Evolutionary conservation across 2,113 vertebrate genomes (phyloP), one percentile per base, ranked within the genome.

Genomic region (Sisor rabdophorus): DNA sequence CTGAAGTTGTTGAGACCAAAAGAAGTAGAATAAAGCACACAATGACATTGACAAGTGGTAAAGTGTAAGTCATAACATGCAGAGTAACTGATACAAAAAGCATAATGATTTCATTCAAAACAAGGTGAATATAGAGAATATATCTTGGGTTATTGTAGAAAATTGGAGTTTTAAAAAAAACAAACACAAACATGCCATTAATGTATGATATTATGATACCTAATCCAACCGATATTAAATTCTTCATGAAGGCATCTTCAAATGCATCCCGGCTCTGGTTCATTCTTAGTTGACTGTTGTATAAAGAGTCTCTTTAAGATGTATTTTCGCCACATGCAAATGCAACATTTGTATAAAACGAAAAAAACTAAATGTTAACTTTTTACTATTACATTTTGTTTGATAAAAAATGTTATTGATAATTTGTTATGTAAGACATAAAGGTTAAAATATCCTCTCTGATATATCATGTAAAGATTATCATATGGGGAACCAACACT

Each of bases 71-170:
- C 0, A 47, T 11, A 16, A 83, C 48, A 54, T 36, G 50, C 44
- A 74, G 17, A 77, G 17, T 44, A 10, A 73, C 69, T 16, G 70
- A 48, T 32, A 63, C 0, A 19, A 3, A 72, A 2, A 82, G 47
- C 76, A 75, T 72, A 12, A 77, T 71, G 16, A 77, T 80, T 50
- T 80, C 78, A 68, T 80, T 80, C 48, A 83, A 47, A 2, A 83
- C 78, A 8, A 83, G 75, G 64, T 80, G 75, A 52, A 75, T 78
- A 59, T 80, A 83, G 1, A 83, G 52, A 16, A 83, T 83, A 63
- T 83, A 83, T 65, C 82, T 77, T 22, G 82, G 52, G 36, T 80
- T 68, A 8, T n/a, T 74, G 44, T 69, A 55, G n/a, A 83, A 83
- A 47, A 80, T 54, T 30, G 26, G 30, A 69, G 71, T 65, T 32